Percentiles rank a stretch among this genome's conserved stretches.
Conservation (phyloP, 1,140 invertebrate species). For the Schlechtendalia chinensis region DNA sequence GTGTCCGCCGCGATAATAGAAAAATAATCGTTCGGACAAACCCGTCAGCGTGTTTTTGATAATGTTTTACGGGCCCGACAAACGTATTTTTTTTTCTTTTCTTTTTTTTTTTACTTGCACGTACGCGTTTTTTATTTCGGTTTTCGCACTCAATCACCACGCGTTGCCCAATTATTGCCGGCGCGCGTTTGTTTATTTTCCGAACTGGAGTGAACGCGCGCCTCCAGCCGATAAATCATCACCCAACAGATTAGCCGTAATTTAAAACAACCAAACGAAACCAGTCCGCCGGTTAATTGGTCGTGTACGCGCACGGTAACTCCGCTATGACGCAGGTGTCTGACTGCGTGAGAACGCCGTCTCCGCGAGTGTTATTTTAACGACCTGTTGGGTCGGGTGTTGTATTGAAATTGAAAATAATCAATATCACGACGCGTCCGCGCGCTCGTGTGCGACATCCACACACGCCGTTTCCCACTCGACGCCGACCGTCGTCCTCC, state of each 20-base stretch:
- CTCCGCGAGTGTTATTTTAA: slow-evolving; percentile 43
- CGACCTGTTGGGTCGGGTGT: slow-evolving; percentile 48
- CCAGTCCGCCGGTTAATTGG: slow-evolving; percentile 37
- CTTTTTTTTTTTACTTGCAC: too few relatives aligned
- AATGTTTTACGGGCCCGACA: too few relatives aligned
- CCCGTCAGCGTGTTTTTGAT: too few relatives aligned
- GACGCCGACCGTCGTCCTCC: too few relatives aligned
- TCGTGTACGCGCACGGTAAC: background rate
- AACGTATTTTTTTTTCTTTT: too few relatives aligned
- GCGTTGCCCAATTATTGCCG: background rate
- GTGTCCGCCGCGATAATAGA: too few relatives aligned
- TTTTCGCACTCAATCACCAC: background rate
- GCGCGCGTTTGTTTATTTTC: background rate
- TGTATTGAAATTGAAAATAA: slow-evolving; percentile 48
- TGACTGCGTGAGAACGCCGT: slow-evolving; percentile 41
- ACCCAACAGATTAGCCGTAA: slow-evolving; percentile 25
- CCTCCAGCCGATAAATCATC: slow-evolving; percentile 37
- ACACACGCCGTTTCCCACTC: too few relatives aligned
- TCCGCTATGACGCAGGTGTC: slow-evolving; percentile 13
- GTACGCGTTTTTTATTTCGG: too few relatives aligned
- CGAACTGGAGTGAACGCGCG: background rate
- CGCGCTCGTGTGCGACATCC: too few relatives aligned
- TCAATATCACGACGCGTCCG: slow-evolving; percentile 30
- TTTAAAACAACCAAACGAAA: slow-evolving; percentile 45
- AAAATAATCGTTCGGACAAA: too few relatives aligned